Percentiles rank a stretch among this genome's conserved stretches.
Conservation (phyloP, 1,140 invertebrate genomes). For the Calycopis cecrops region DNA sequence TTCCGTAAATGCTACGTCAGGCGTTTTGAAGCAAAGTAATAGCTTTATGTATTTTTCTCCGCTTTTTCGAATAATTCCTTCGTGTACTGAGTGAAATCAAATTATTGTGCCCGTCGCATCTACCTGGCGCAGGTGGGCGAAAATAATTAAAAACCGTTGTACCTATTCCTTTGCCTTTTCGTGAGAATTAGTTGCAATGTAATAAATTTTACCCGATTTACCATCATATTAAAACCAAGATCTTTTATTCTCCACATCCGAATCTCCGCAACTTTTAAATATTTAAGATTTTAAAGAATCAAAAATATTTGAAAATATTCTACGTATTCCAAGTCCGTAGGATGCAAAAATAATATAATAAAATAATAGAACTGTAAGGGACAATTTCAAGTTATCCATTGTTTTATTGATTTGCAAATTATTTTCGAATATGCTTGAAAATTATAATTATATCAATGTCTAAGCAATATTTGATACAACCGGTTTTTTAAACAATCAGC, state of each 20-base stretch:
- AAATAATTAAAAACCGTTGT: conserved; percentile 24
- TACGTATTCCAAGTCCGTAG: too few relatives aligned
- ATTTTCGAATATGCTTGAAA: too few relatives aligned
- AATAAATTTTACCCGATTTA: conserved; percentile 7
- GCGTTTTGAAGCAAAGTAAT: conserved; percentile 44
- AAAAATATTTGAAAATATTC: too few relatives aligned
- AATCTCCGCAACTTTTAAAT: too few relatives aligned
- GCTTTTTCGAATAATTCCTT: conserved; percentile 49
- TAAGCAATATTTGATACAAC: not conserved
- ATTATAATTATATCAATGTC: not conserved
- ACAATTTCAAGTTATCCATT: too few relatives aligned
- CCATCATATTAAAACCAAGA: not conserved
- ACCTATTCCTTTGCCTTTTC: not conserved
- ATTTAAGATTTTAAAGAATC: too few relatives aligned
- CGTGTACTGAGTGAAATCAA: conserved; percentile 48
- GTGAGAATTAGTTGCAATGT: conserved; percentile 9
- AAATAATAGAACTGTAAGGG: too few relatives aligned
- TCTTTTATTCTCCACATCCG: too few relatives aligned
- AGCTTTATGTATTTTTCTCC: conserved; percentile 51
- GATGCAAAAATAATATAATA: too few relatives aligned
- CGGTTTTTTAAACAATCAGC: not conserved
- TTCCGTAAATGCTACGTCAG: conserved; percentile 42
- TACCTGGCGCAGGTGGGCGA: conserved; percentile 30
- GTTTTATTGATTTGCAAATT: too few relatives aligned
- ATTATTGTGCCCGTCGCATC: conserved; percentile 41